Percentiles rank a stretch among this genome's conserved stretches.
These are phyloP conservation scores for Epicauta chinensis DNA, from an alignment of 1,140 invertebrate species.

Conservation along the genomic window DNA sequence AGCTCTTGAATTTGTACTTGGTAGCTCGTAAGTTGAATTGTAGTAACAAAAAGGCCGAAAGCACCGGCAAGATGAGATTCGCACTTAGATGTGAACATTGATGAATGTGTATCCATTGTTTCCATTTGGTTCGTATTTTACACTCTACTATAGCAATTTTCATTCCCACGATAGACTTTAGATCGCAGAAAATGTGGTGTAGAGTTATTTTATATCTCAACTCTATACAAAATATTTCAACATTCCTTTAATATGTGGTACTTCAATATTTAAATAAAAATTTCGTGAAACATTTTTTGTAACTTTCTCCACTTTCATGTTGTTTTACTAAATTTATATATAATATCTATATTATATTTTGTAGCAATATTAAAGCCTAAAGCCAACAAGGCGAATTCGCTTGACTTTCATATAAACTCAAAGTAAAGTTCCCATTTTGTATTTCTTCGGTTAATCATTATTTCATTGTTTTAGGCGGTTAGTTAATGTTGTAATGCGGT, in stretches of 20 bases:
- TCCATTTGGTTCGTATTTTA: slow-evolving; percentile 7
- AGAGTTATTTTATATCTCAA: no score
- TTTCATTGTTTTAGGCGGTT: slow-evolving; percentile 28
- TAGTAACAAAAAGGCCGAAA: not conserved
- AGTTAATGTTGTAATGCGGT: slow-evolving; percentile 14
- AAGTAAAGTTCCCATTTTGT: slow-evolving; percentile 22
- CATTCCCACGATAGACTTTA: slow-evolving; percentile 7
- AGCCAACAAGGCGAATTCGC: slow-evolving; percentile 19
- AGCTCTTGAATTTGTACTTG: no score
- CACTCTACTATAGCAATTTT: not conserved
- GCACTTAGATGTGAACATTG: slow-evolving; percentile 1
- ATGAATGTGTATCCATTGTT: slow-evolving; percentile 8
- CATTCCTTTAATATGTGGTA: no score
- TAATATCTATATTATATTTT: slow-evolving; percentile 9
- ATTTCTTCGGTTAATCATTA: slow-evolving; percentile 34
- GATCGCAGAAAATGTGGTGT: no score
- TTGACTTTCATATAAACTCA: slow-evolving; percentile 16
- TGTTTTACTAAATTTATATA: no score
- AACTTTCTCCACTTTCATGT: no score
- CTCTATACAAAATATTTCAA: no score
- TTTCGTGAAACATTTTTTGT: no score
- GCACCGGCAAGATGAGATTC: slow-evolving; percentile 1
- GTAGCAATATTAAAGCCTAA: slow-evolving; percentile 12
- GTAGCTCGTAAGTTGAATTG: no score
- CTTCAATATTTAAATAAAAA: no score